Percentiles rank a stretch among this genome's conserved stretches.
These are phyloP conservation scores for Pachycephala philippinensis DNA, from an alignment of 2,113 vertebrate genomes.

Conservation along the genomic window DNA sequence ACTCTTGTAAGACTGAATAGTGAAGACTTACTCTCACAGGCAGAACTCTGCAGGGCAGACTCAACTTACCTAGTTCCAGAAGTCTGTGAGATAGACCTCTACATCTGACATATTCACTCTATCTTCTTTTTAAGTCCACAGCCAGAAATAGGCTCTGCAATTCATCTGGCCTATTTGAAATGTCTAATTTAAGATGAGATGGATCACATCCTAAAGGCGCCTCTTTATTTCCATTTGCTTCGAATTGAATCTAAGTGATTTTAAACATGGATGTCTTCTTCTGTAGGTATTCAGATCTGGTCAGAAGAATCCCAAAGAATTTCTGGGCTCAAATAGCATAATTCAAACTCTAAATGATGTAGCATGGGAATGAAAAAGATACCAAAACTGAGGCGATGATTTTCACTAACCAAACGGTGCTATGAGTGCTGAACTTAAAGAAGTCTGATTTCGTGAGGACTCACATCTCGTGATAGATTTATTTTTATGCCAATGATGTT, in stretches of 20 bases:
- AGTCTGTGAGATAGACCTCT: neutral
- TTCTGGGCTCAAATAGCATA: neutral
- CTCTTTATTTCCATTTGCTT: neutral
- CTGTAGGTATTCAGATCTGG: neutral
- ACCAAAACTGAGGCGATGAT: neutral
- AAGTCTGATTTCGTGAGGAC: neutral
- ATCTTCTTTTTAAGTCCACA: neutral
- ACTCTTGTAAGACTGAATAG: neutral
- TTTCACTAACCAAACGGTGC: neutral
- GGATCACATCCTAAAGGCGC: neutral
- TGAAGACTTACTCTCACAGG: neutral
- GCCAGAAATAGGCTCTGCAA: neutral
- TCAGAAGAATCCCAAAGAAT: neutral
- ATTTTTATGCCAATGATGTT: neutral
- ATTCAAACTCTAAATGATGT: neutral
- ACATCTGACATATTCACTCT: neutral
- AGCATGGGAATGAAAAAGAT: neutral
- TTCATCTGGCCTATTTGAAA: neutral
- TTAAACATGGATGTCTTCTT: neutral
- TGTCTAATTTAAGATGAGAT: neutral
- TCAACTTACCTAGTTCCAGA: neutral
- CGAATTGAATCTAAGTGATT: neutral
- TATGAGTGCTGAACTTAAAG: neutral
- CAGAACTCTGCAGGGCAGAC: neutral
- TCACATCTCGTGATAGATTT: neutral